phyloP scores from a whole-genome alignment of 53 echinoderm and acorn worm species.

The Holothuria leucospilota region DNA sequence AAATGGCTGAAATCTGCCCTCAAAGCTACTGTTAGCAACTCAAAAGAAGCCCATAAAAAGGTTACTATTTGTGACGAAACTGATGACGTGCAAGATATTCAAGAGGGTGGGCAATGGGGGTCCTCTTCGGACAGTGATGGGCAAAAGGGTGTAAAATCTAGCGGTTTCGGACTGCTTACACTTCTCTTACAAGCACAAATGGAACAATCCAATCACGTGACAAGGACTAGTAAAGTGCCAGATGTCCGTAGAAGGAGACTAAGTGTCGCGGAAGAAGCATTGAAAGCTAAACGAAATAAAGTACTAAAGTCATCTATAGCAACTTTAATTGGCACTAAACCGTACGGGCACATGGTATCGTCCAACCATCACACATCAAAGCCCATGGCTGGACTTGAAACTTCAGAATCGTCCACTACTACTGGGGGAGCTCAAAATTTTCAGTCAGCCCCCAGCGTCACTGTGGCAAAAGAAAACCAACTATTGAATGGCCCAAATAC shows the following conservation, averaged over 20 bases:
- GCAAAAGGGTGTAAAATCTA: neutral
- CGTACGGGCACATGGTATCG: neutral
- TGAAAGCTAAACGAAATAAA: conserved; percentile 66
- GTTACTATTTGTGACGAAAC: no score
- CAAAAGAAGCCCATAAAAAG: neutral
- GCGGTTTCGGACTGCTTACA: conserved; percentile 38
- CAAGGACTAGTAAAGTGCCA: conserved; percentile 63
- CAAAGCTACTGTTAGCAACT: neutral
- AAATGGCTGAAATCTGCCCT: conserved; percentile 59
- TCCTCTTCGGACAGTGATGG: no score
- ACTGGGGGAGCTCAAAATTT: neutral
- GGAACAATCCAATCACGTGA: neutral
- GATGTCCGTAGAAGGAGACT: conserved; percentile 66
- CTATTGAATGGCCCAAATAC: conserved; percentile 7
- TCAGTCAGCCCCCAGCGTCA: neutral
- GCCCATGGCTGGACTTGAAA: neutral
- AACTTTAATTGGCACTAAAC: conserved; percentile 57
- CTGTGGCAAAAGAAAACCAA: neutral
- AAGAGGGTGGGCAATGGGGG: no score
- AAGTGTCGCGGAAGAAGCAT: conserved; percentile 24
- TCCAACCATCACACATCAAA: neutral
- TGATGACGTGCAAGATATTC: no score
- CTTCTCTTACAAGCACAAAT: conserved; percentile 20
- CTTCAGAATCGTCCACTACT: neutral
- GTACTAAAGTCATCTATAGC: conserved; percentile 67